A percentile compares a stretch with the other conserved stretches of the same genome.
phyloP scores from a whole-genome alignment of 1,140 invertebrate species.

The Drosophila orena region DNA sequence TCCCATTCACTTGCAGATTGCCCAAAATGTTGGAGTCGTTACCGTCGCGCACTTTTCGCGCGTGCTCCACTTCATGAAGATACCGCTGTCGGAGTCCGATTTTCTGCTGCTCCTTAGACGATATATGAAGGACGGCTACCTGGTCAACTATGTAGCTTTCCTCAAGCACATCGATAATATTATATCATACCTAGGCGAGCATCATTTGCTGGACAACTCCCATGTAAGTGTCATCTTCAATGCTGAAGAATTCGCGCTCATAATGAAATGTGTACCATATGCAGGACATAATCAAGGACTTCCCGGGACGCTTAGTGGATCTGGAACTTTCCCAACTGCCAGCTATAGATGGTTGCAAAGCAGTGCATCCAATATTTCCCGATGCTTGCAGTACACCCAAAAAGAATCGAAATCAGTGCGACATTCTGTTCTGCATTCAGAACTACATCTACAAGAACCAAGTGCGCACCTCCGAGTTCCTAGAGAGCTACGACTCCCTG shows the following conservation, averaged over 20 bases:
- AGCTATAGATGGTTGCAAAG: conserved; percentile 86
- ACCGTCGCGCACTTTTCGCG: conserved; percentile 90
- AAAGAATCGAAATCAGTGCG: conserved; percentile 67
- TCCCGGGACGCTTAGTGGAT: conserved; percentile 88
- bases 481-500: conserved; percentile 87
- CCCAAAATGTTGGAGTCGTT: conserved; percentile 89
- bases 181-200: conserved; percentile 78
- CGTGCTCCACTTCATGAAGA: conserved; percentile 88
- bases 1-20: conserved; percentile 85
- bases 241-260: neutral
- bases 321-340: conserved; percentile 88
- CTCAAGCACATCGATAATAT: conserved; percentile 87
- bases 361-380: conserved; percentile 59
- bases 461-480: conserved; percentile 88
- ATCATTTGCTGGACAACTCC: conserved; percentile 61
- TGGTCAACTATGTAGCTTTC: conserved; percentile 90
- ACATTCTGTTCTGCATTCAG: conserved; percentile 73
- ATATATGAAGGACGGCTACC: conserved; percentile 89
- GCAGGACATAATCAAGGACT: conserved; percentile 86
- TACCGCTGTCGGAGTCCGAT: conserved; percentile 88
- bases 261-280: neutral
- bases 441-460: conserved; percentile 87
- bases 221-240: conserved; percentile 35
- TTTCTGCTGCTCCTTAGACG: conserved; percentile 89
- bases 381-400: conserved; percentile 71